These are phyloP conservation scores for Nettapus auritus DNA, from an alignment of 2,113 vertebrate species.

Conservation along the genomic window DNA sequence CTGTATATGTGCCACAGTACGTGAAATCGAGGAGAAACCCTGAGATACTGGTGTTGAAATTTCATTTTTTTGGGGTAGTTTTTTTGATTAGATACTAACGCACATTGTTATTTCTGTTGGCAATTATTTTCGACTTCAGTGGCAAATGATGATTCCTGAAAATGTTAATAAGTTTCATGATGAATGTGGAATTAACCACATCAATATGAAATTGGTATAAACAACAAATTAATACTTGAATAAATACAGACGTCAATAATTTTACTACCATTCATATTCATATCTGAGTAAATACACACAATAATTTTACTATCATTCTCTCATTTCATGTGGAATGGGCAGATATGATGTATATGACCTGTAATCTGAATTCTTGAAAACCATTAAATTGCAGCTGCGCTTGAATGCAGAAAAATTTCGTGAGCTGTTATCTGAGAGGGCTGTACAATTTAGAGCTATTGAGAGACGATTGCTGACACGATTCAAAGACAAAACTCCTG, in stretches of 20 bases:
- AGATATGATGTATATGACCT: not conserved
- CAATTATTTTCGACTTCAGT: conserved; percentile 4
- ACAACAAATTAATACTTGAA: accelerated
- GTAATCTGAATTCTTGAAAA: conserved; percentile 45
- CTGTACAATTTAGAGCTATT: conserved; percentile 94
- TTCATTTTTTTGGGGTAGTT: not conserved
- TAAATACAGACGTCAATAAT: not conserved
- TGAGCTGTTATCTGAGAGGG: conserved; percentile 91
- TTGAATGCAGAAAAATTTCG: conserved; percentile 88
- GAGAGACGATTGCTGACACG: conserved; percentile 91
- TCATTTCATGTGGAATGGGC: not conserved
- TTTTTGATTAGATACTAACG: not conserved
- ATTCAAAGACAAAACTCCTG: conserved; percentile 97
- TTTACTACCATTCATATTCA: not conserved
- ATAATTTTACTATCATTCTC: not conserved
- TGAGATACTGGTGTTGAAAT: not conserved
- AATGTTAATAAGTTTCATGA: not conserved
- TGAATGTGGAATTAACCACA: not conserved
- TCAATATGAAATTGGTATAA: not conserved
- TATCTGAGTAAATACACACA: not conserved
- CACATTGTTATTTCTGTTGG: not conserved
- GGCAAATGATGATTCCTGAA: not conserved
- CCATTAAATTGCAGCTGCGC: conserved; percentile 82
- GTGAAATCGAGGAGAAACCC: not conserved
- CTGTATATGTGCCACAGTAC: not conserved